Evolutionary conservation across 2,113 vertebrate species (phyloP), one percentile per base, ranked within the genome.

Genomic region (Xiphorhynchus elegans): DNA sequence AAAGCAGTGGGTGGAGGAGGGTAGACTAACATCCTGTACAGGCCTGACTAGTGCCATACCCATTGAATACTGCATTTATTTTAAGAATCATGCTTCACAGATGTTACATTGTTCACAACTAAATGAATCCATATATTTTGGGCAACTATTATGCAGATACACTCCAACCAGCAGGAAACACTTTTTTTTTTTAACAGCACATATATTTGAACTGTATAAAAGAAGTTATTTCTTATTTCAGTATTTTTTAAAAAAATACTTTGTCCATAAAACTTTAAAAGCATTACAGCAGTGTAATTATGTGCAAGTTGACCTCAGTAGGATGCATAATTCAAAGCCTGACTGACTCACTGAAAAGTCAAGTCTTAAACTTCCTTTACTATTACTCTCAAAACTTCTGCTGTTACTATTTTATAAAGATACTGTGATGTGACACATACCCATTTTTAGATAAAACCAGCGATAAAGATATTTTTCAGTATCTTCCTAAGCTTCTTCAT

Each of bases 1-100:
- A 70, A 91, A 90, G 53, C 88, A 89, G 49, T 78, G 68, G 73
- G 82, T 73, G 83, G 83, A 89, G 56, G 35, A 84, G 44, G n/a
- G 62, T 26, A 91, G 56, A 80, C 63, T 76, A 95, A 95, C 86
- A 93, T 96, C 92, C 93, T 93, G 87, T 83, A 76, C 83, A 87
- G 55, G 55, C 29, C 74, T 90, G 55, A 89, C 39, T 78, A 82
- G 58, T 2, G 8, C 42, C 67, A 68, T 49, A 76, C 13, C 56
- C 92, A 93, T 42, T 94, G 68, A 95, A 94, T 85, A 84, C 58
- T 39, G 62, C 37, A 80, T 82, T 90, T 89, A 95, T 94, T 97
- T 94, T 95, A 95, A 85, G 89, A 94, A 84, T 66, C 37, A 40
- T 64, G 91, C 87, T 96, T 91, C 93, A 96, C 93, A 96, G 93